Conservation (phyloP, 2,888 invertebrate genomes). For the Teleiodes luculella region DNA sequence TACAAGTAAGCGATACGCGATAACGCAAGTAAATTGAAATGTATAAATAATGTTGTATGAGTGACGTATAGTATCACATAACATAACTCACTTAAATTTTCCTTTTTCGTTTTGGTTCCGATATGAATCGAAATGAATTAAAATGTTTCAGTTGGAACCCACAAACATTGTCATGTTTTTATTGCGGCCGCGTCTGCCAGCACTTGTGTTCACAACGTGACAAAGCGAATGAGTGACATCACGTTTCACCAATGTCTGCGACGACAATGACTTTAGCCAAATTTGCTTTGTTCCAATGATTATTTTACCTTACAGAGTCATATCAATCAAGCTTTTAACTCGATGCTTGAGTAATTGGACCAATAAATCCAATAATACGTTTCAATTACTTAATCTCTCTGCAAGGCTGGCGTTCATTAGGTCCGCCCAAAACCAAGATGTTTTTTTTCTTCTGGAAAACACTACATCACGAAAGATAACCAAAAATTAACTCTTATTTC, state of each 20-base stretch:
- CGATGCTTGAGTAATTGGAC: slow-evolving; percentile 39
- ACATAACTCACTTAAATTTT: slow-evolving; percentile 5
- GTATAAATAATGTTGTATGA: not conserved
- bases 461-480: not conserved
- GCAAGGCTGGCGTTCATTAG: slow-evolving; percentile 40
- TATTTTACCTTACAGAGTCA: slow-evolving; percentile 18
- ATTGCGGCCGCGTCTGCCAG: slow-evolving; percentile 43
- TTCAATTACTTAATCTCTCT: slow-evolving; percentile 55
- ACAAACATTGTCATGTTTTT: slow-evolving; percentile 60
- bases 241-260: slow-evolving; percentile 49
- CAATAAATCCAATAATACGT: slow-evolving; percentile 46
- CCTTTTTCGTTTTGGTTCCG: slow-evolving; percentile 21
- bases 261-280: slow-evolving; percentile 27
- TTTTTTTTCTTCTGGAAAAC: not conserved
- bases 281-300: slow-evolving; percentile 26
- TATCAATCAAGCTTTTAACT: slow-evolving; percentile 32
- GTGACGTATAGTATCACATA: slow-evolving; percentile 1
- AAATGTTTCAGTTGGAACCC: slow-evolving; percentile 42
- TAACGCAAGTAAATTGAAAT: slow-evolving; percentile 2
- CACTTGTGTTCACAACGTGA: slow-evolving; percentile 60
- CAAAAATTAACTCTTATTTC: slow-evolving; percentile 1
- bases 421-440: slow-evolving; percentile 32
- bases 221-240: slow-evolving; percentile 61
- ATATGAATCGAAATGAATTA: slow-evolving; percentile 26
- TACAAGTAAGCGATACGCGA: not conserved